Base-by-base conservation (phyloP, 2,888 invertebrate genomes). In the Psococerastis gibbosa region DNA sequence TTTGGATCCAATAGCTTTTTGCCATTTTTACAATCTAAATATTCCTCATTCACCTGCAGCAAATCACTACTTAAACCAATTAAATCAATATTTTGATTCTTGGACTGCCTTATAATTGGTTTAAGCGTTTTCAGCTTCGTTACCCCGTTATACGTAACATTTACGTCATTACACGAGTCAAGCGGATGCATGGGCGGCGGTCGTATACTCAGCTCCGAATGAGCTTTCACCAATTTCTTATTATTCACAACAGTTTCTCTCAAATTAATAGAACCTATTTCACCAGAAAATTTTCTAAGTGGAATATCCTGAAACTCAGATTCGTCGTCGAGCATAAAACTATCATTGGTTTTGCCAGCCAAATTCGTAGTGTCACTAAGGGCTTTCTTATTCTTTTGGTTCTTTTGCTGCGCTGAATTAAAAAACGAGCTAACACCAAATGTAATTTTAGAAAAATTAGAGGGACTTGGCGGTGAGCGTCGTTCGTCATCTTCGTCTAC, bases 101-200 rank as follows among this genome's bases (percentile, higher is more conserved):
- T 38, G 6, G 17, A 18, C 4, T n/a, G 22, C 20, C 38, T 38
- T 18, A 13, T 5, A 3, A 13, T 51, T 9, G 78, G 71, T 48
- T 75, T 68, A 20, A 83, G 72, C 43, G 76, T 78, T 56, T 82
- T 83, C 47, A 85, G 60, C 56, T 84, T 80, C 0, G 81, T 80
- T 1, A 79, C 79, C 4, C 82, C 83, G 52, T 80, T 79, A 55
- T 77, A 85, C 49, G 76, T 78, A 35, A 84, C 81, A 54, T 76
- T 78, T 0, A 83, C 80, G 55, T 82, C 84, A 46, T 60, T 59
- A 45, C 76, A 75, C 53, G 78, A 76, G 50, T 82, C 80, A 3
- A 85, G 55, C 0, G 85, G 85, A 62, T 83, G 84, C 20, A 62
- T 51, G 1, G 57, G 4, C 5, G 33, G 17, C 9, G 33, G 9